A percentile compares a stretch with the other conserved stretches of the same genome.
Evolutionary conservation across 2,113 vertebrate species (phyloP).

Genomic region (Alexandromys fortis): DNA sequence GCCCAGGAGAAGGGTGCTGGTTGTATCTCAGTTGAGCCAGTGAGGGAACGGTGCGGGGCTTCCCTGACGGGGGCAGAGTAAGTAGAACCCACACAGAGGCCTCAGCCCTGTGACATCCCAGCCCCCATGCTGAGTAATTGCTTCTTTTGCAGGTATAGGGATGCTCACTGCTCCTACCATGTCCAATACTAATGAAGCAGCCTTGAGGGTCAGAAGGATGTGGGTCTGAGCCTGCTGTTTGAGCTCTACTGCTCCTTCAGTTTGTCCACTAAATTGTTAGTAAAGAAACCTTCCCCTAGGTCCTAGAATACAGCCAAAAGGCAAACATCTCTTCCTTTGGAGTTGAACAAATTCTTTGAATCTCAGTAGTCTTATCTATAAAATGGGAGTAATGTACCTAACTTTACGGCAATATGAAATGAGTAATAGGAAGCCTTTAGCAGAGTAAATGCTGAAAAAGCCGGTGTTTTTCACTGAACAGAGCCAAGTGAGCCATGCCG

Average conservation of each 20-base stretch:
- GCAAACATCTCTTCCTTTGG: neutral
- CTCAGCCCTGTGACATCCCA: neutral
- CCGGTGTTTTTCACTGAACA: neutral
- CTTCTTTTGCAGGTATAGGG: neutral
- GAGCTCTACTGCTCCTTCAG: neutral
- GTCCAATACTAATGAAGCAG: neutral
- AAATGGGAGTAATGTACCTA: neutral
- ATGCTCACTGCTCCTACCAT: neutral
- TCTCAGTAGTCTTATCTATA: constrained; percentile 28
- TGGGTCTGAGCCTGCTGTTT: neutral
- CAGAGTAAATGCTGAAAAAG: neutral
- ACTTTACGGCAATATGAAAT: neutral
- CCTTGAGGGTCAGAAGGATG: neutral
- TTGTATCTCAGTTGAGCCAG: neutral
- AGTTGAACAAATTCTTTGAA: constrained; percentile 28
- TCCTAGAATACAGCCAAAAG: neutral
- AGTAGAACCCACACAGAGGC: neutral
- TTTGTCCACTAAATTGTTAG: constrained; percentile 27
- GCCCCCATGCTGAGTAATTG: neutral
- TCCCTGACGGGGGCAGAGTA: neutral
- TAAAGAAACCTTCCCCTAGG: neutral
- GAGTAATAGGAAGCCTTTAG: neutral
- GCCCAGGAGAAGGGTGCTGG: neutral
- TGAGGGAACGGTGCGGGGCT: neutral
- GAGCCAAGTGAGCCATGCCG: neutral